A percentile compares a stretch with the other conserved stretches of the same genome.
These are phyloP conservation scores for Brachionus rubens DNA, from an alignment of 1,140 invertebrate genomes.

Conservation along the genomic window DNA sequence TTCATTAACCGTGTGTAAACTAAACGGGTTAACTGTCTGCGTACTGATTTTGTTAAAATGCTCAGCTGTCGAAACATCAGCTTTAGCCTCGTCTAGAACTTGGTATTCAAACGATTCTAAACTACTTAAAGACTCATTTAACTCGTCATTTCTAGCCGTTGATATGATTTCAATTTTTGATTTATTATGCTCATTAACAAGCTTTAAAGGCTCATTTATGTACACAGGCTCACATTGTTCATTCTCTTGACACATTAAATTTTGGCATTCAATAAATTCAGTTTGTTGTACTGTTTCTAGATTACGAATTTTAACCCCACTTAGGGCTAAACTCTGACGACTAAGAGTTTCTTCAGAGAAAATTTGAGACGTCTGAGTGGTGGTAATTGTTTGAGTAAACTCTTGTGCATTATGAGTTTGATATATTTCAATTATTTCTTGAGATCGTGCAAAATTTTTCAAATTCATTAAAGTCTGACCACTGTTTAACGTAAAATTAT, in stretches of 20 bases:
- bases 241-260: background rate
- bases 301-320: no score
- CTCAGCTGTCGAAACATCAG: background rate
- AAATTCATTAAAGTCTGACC: no score
- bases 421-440: slow-evolving; percentile 23
- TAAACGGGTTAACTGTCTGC: background rate
- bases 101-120: background rate
- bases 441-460: background rate
- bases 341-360: no score
- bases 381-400: no score
- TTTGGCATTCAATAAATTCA: background rate
- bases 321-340: no score
- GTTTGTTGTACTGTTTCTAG: no score
- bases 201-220: background rate
- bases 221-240: background rate
- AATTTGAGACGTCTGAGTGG: no score
- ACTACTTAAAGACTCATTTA: background rate
- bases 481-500: no score
- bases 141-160: background rate
- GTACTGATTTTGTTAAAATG: background rate
- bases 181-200: background rate
- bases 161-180: background rate
- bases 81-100: background rate
- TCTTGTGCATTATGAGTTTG: background rate
- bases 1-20: background rate